Evolutionary conservation across 2,797 vertebrate genomes (phyloP), one percentile per base, ranked within the genome.

Genomic region (Pterois miles): DNA sequence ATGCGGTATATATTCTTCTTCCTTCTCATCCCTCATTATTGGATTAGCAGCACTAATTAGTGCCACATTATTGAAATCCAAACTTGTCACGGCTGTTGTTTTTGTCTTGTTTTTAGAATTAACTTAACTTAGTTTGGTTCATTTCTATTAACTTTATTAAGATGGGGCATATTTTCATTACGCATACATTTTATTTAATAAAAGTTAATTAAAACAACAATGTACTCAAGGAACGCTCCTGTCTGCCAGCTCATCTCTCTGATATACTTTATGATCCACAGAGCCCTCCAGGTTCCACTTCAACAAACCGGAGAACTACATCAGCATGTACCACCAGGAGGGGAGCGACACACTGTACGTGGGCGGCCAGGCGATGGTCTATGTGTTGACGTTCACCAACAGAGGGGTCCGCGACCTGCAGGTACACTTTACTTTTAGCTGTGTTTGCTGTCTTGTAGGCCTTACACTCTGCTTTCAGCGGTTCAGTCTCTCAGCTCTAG

Each of bases 201-300:
- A 29, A 29, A 29, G 29, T 54, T 16, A 65, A 29, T 29, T 10
- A 64, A 71, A 71, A 16, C 16, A 57, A 23, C 8, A 62, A 23
- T 25, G 31, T n/a, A 9, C 25, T 29, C 29, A 6, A n/a, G 2
- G n/a, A n/a, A 46, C 43, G 50, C 27, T 31, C 14, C 5, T 57
- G 11, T 20, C 69, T 78, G 56, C 52, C 62, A 40, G 11, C 43
- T 79, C 38, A 16, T 74, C 40, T 33, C 57, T 53, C 11, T 89
- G 36, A 74, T 57, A 23, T 75, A 12, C 25, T 54, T 80, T 81
- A 0, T 83, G 43, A 52, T 74, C 68, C 46, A 63, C 93, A 96
- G 96, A 95, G 79, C 85, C 87, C 12, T 88, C 94, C 85, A 91
- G 94, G 87, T 95, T 95, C 93, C 94, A 94, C 78, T 95, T 95